A percentile compares a stretch with the other conserved stretches of the same genome.
Evolutionary conservation across 1,140 invertebrate genomes (phyloP).

Genomic region (Drosophila kanapiae): DNA sequence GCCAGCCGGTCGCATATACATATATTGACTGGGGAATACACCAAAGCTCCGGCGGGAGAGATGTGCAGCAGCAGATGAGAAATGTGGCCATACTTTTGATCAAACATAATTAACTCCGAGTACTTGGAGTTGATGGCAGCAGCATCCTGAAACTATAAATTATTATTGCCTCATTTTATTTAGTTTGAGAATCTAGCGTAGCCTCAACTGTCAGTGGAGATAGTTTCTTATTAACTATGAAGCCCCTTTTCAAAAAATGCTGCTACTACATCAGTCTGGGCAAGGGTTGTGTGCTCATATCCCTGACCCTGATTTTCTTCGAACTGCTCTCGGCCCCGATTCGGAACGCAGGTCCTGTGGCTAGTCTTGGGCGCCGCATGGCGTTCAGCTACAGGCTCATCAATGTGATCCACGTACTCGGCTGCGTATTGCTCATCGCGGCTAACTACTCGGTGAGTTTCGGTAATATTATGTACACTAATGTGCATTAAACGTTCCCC

Average conservation of each 20-base stretch:
- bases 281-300: constrained; percentile 19
- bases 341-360: not conserved
- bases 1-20: constrained; percentile 11
- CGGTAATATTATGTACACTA: fast-evolving
- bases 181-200: not conserved
- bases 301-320: constrained; percentile 15
- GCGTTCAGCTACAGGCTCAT: not conserved
- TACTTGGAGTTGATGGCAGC: too few relatives aligned
- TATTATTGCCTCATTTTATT: too few relatives aligned
- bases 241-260: constrained; percentile 10
- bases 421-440: constrained; percentile 9
- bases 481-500: too few relatives aligned
- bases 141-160: too few relatives aligned
- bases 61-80: not conserved
- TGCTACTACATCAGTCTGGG: constrained; percentile 17
- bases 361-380: not conserved
- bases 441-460: constrained; percentile 14
- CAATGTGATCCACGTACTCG: not conserved
- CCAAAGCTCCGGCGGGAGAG: not conserved
- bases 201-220: not conserved
- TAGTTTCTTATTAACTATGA: constrained; percentile 13
- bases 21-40: constrained; percentile 41
- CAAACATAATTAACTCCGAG: not conserved
- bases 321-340: not conserved
- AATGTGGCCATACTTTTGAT: constrained; percentile 1